These are phyloP conservation scores for Shinisaurus crocodilurus DNA, from an alignment of 2,113 vertebrate species.

Conservation along the genomic window DNA sequence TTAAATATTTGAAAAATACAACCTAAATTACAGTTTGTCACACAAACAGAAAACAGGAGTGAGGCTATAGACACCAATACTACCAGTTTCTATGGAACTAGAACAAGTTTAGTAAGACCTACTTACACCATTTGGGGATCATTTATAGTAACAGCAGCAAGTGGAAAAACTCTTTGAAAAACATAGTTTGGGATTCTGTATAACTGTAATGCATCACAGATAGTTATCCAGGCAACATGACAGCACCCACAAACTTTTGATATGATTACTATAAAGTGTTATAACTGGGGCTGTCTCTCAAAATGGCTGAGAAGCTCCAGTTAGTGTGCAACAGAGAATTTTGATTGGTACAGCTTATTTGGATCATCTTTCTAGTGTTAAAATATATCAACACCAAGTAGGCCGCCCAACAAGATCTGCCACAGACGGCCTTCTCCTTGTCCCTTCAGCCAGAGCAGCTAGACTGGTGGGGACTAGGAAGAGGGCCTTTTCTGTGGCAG, in stretches of 20 bases:
- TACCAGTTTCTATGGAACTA: neutral
- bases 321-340: neutral
- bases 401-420: too few species aligned
- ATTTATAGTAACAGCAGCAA: neutral
- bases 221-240: neutral
- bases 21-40: neutral
- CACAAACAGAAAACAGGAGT: neutral
- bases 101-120: neutral
- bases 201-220: neutral
- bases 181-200: slow-evolving; percentile 33
- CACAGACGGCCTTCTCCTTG: too few species aligned
- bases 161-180: slow-evolving; percentile 29
- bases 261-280: neutral
- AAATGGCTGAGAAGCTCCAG: neutral
- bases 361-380: neutral
- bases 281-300: neutral
- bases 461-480: too few species aligned
- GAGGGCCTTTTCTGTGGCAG: too few species aligned
- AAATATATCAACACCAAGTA: too few species aligned
- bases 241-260: too few species aligned
- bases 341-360: neutral
- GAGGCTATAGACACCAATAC: neutral
- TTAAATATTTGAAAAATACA: neutral
- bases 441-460: too few species aligned
- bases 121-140: neutral